Base-by-base conservation (phyloP, 2,113 vertebrate genomes). In the Irena cyanogastra region DNA sequence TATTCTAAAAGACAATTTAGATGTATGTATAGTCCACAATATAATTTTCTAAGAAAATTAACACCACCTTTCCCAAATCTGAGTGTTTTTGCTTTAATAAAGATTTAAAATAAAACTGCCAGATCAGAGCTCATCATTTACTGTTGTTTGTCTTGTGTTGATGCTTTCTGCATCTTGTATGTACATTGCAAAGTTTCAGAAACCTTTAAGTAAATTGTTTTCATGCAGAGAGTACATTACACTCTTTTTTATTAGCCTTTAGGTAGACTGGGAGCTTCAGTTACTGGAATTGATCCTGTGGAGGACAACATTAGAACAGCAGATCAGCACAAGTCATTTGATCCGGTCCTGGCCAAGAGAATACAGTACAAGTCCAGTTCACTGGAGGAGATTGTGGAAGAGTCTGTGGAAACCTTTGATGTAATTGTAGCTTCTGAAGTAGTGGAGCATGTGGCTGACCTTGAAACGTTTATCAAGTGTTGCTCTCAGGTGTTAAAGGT, bases 371-470 rank as follows among this genome's bases (percentile, higher is more conserved):
- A 91, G 95, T 94, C 91, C 28, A 98, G 98, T 93, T 98, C 98
- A 59, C 95, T 99, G 93, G 99, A 99, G 96, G 98, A 99, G 82
- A 98, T 99, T 47, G 97, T 97, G 17, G 97, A 98, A 56, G 98
- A 98, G 50, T 97, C 79, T 56, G 84, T 95, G 79, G 98, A 98
- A 95, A 94, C 83, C 30, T 99, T 99, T 88, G 98, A 99, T 87
- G 99, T 99, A 9, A 95, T 99, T 5, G 95, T 99, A 88, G 99
- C 99, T 49, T 99, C 99, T 37, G 99, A 99, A 98, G 99, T 99
- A 90, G 97, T 99, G 89, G 99, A 99, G 92, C 99, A 99, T 97
- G 98, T 99, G 95, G 96, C 96, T 79, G 98, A 99, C 95, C 95
- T 99, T 94, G 99, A 99, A 96, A 98, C 71, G 26, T 99, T 99